Conservation (phyloP, 2,797 vertebrate genomes). For the Hippoglossus hippoglossus region DNA sequence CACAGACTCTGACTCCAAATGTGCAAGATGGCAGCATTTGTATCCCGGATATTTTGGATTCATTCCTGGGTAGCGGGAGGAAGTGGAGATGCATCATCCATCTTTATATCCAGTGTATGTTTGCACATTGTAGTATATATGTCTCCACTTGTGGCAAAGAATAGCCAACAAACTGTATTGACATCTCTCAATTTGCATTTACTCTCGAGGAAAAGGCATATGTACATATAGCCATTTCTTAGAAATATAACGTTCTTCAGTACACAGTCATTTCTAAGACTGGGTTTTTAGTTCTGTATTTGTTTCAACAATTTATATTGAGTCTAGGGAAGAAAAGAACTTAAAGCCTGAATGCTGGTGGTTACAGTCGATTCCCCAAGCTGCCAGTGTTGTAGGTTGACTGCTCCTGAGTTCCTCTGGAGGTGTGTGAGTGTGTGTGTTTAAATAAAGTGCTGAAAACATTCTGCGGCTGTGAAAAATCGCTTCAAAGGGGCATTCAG, state of each 20-base stretch:
- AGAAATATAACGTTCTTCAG: background rate
- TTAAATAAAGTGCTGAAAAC: slow-evolving; percentile 55
- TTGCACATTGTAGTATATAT: slow-evolving; percentile 39
- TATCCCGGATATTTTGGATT: no score
- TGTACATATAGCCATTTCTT: background rate
- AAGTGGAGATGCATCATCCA: no score
- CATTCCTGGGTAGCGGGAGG: no score
- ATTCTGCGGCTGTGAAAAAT: slow-evolving; percentile 68
- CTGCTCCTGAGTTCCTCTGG: slow-evolving; percentile 68
- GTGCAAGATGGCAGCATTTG: no score
- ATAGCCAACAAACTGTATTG: background rate
- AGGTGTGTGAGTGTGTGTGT: slow-evolving; percentile 57
- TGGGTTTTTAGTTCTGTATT: slow-evolving; percentile 40
- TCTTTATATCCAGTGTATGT: background rate
- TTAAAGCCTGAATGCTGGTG: slow-evolving; percentile 40
- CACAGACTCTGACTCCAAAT: no score
- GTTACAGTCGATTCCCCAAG: slow-evolving; percentile 65
- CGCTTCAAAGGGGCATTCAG: slow-evolving; percentile 70
- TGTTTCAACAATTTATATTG: slow-evolving; percentile 51
- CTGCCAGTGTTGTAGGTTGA: slow-evolving; percentile 69
- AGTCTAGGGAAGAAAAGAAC: slow-evolving; percentile 24
- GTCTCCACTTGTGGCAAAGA: slow-evolving; percentile 28
- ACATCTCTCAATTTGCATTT: slow-evolving; percentile 15
- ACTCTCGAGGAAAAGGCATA: background rate
- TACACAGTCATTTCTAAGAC: slow-evolving; percentile 35